Evolutionary conservation across 2,113 vertebrate genomes (phyloP).

Genomic region (Andinoacara biseriatus): DNA sequence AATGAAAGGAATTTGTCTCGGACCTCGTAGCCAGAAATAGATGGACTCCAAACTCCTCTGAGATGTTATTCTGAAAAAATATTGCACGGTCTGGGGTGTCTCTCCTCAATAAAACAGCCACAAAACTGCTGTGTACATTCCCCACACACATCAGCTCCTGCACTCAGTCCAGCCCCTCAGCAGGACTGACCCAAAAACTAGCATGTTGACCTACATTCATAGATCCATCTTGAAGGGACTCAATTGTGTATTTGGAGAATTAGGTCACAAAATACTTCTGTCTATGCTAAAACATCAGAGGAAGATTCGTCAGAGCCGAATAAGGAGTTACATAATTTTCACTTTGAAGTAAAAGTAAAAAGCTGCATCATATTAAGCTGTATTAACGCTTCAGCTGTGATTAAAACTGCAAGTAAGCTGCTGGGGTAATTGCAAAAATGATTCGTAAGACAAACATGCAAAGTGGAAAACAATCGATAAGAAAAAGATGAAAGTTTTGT

Average conservation of each 20-base stretch:
- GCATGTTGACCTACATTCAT: constrained; percentile 42
- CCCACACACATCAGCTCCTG: not conserved
- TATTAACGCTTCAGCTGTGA: constrained; percentile 12
- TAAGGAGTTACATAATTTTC: constrained; percentile 40
- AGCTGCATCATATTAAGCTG: constrained; percentile 6
- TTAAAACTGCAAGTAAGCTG: constrained; percentile 13
- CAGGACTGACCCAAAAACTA: constrained; percentile 22
- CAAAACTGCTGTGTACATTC: not conserved
- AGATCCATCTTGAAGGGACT: constrained; percentile 3
- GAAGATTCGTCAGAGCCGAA: constrained; percentile 42
- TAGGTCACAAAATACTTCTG: constrained; percentile 48
- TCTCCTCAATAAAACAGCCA: not conserved
- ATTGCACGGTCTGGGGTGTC: not conserved
- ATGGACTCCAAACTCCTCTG: not conserved
- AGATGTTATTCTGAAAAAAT: not conserved
- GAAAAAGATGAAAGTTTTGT: constrained; percentile 19
- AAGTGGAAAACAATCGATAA: constrained; percentile 4
- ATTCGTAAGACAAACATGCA: constrained; percentile 11
- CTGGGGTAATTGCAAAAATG: not conserved
- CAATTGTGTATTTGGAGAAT: constrained; percentile 40
- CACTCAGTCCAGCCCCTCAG: not conserved
- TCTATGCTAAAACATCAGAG: constrained; percentile 40
- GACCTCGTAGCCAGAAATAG: not conserved
- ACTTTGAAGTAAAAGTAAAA: constrained; percentile 39
- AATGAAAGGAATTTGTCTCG: constrained; percentile 5